Conservation (phyloP, 2,113 vertebrate species). For the Tachuris rubrigastra region DNA sequence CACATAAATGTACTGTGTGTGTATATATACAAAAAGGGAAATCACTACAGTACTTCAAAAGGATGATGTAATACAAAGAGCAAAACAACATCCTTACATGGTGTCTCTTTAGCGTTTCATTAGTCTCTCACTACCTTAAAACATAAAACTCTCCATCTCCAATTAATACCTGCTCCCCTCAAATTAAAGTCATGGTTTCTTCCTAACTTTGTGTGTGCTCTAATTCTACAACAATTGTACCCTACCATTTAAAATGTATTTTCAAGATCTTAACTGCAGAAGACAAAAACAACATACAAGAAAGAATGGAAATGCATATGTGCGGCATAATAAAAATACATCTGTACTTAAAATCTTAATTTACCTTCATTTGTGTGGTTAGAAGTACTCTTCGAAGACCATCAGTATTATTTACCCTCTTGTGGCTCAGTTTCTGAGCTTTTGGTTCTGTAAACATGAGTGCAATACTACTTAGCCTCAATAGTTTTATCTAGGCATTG, state of each 20-base stretch:
- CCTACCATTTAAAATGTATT: conserved; percentile 21
- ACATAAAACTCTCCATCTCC: not conserved
- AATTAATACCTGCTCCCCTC: accelerated
- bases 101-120: not conserved
- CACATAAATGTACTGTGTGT: not conserved
- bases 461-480: not conserved
- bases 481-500: not conserved
- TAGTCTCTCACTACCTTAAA: not conserved
- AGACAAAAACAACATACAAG: not conserved
- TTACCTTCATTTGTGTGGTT: conserved; percentile 91
- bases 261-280: conserved; percentile 47
- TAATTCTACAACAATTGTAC: not conserved
- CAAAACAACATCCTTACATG: not conserved
- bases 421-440: conserved; percentile 80
- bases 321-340: not conserved
- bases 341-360: not conserved
- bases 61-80: not conserved
- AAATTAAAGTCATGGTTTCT: not conserved
- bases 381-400: conserved; percentile 86
- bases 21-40: not conserved
- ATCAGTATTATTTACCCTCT: conserved; percentile 76
- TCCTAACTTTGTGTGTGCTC: not conserved
- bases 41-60: not conserved
- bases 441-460: conserved; percentile 65
- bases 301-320: not conserved